A percentile compares a stretch with the other conserved stretches of the same genome.
phyloP scores from a whole-genome alignment of 2,888 invertebrate species.

The Pyrochroa serraticornis region DNA sequence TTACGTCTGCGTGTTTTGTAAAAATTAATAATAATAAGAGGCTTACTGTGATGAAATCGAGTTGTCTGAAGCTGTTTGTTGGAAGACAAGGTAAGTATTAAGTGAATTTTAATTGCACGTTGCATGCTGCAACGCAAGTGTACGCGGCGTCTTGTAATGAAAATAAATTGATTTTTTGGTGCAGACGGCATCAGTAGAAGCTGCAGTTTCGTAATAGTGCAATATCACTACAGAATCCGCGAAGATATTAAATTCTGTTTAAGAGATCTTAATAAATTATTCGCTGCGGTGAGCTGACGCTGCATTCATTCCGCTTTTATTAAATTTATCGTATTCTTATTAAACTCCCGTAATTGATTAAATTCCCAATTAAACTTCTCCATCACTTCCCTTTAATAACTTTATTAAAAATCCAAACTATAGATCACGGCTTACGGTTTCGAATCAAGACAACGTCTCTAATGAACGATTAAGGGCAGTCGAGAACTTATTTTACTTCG shows the following conservation, averaged over 20 bases:
- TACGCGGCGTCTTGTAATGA: too few species aligned
- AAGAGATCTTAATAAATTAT: slow-evolving; percentile 15
- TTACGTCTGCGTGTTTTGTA: too few species aligned
- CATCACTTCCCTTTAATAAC: slow-evolving; percentile 1
- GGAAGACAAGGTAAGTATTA: too few species aligned
- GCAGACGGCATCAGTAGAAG: background rate
- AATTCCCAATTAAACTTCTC: slow-evolving; percentile 13
- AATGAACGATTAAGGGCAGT: background rate
- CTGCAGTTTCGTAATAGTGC: slow-evolving; percentile 2
- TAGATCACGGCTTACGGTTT: background rate
- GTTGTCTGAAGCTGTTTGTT: too few species aligned
- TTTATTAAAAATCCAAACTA: slow-evolving; percentile 1
- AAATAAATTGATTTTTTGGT: too few species aligned
- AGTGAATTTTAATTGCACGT: too few species aligned
- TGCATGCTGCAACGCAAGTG: too few species aligned
- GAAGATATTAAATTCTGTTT: slow-evolving; percentile 13
- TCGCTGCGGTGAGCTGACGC: slow-evolving; percentile 3
- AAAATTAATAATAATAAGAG: too few species aligned
- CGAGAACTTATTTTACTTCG: background rate
- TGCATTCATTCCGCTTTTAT: slow-evolving; percentile 17
- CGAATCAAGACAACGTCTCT: background rate
- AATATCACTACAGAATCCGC: background rate
- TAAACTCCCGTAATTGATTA: slow-evolving; percentile 21
- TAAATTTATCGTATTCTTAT: slow-evolving; percentile 18
- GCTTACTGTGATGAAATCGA: too few species aligned